These are phyloP conservation scores for Gallirallus australis DNA, from an alignment of 2,797 vertebrate species.

Conservation along the genomic window DNA sequence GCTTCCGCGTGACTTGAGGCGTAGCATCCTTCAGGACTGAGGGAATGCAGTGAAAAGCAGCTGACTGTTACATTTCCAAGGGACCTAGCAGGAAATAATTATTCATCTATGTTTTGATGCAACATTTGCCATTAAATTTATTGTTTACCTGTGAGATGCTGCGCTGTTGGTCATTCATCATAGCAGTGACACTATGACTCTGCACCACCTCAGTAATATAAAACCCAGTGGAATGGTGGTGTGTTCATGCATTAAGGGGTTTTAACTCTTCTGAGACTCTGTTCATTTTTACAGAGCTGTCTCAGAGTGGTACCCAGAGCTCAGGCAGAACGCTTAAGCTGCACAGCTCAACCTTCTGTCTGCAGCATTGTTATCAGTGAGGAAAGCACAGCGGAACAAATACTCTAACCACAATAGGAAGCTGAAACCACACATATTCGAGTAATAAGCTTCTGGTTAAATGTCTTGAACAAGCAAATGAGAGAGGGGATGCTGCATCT, in stretches of 20 bases:
- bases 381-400: background rate
- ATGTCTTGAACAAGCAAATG: background rate
- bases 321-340: background rate
- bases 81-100: background rate
- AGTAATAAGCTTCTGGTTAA: background rate
- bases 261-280: background rate
- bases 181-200: background rate
- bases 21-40: background rate
- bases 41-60: rapidly evolving
- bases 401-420: rapidly evolving
- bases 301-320: background rate
- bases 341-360: background rate
- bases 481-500: background rate
- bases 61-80: background rate
- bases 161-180: background rate
- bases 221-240: background rate
- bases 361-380: background rate
- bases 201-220: background rate
- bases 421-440: background rate
- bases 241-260: background rate
- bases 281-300: background rate
- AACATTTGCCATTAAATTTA: background rate
- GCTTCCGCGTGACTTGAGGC: background rate
- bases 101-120: background rate
- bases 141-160: background rate